Evolutionary conservation across 2,888 invertebrate species (phyloP), one percentile per base, ranked within the genome.

Genomic region (Drosophila robusta): DNA sequence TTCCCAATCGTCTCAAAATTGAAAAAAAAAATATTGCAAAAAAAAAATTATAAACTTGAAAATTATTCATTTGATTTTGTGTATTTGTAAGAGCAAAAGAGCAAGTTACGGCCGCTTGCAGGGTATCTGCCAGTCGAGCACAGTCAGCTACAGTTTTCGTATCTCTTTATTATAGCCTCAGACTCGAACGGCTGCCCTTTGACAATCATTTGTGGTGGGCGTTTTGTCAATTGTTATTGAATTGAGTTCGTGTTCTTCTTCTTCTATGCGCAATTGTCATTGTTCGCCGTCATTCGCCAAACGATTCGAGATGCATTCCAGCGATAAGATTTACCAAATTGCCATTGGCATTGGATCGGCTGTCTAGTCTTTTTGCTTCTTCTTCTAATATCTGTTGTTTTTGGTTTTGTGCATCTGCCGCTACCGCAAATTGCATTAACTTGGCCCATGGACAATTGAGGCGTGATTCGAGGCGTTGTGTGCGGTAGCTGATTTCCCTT

Each of bases 401-500:
- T 9, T 41, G 16, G 29, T 39, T 51, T 51, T 39, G 51, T 51
- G 60, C 84, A 70, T 67, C 75, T 70, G 88, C 34, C 12, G 34
- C 80, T 58, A 67, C 72, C 70, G 66, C 85, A 84, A 82, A 87
- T 87, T 73, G 85, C 69, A 67, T 84, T 82, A 82, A 46, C 79
- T 68, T 77, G 56, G 70, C 70, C 69, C 69, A 70, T 29, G 47
- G 61, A 88, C 83, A 86, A 83, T 83, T 70, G 86, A 83, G 88
- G 88, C 83, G 88, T 88, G 83, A 83, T 83, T 85, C 11, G 88
- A 74, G 77, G 80, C 81, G 74, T 74, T 80, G 81, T 86, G 81
- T 81, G 81, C 75, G 80, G 81, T 85, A 79, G 75, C 82, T 42
- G 61, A 67, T 73, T 66, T 51, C 62, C 54, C 62, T 62, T 52